phyloP scores from a whole-genome alignment of 2,113 vertebrate genomes.

The Oxyruncus cristatus region DNA sequence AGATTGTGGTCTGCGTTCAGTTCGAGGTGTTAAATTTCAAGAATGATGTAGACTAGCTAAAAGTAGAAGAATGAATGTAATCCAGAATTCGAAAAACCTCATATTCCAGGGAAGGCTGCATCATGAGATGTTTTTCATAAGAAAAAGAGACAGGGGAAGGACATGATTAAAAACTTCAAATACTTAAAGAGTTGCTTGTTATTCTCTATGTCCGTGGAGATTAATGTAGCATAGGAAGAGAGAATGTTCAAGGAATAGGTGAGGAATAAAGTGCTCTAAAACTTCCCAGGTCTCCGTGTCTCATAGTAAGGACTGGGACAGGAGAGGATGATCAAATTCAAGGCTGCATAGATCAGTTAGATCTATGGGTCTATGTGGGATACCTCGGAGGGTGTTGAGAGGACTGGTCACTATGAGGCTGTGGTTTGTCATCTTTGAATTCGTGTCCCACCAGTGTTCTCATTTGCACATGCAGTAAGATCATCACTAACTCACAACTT shows the following conservation, averaged over 20 bases:
- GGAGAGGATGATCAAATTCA: background rate
- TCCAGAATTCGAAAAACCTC: background rate
- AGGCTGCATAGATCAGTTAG: background rate
- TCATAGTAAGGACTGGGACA: background rate
- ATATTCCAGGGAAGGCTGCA: background rate
- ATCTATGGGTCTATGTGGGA: background rate
- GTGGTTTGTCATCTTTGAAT: background rate
- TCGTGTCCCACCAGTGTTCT: rapidly evolving
- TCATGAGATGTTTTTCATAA: background rate
- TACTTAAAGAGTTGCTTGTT: background rate
- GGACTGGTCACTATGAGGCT: background rate
- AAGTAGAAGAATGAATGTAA: background rate
- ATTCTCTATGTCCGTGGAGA: background rate
- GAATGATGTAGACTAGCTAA: background rate
- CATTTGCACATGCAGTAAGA: background rate
- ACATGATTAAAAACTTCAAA: background rate
- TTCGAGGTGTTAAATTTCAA: background rate
- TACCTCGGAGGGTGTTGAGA: background rate
- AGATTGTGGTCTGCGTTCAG: background rate
- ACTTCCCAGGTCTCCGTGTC: background rate
- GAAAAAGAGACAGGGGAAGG: background rate
- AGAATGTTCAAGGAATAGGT: background rate
- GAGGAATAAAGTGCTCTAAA: background rate
- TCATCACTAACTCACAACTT: background rate
- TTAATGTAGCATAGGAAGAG: background rate